phyloP scores from a whole-genome alignment of 2,797 vertebrate species.

The Nannoperca obscura region DNA sequence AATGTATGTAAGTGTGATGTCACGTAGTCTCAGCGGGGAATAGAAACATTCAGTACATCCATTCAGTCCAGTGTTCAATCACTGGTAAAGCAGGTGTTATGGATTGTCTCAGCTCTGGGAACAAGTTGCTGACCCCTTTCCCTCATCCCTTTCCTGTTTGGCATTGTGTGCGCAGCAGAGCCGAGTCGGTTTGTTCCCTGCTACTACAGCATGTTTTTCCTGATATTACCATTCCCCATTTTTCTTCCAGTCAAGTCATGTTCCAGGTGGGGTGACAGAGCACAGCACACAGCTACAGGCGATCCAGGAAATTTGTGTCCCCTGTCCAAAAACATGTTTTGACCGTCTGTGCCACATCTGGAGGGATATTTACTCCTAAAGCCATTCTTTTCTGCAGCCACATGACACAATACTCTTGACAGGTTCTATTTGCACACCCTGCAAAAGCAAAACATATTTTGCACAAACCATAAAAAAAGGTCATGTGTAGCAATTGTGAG shows the following conservation, averaged over 20 bases:
- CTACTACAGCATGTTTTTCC: constrained; percentile 82
- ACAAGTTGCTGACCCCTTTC: constrained; percentile 81
- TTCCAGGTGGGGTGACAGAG: constrained; percentile 82
- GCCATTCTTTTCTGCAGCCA: constrained; percentile 77
- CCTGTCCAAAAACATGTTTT: constrained; percentile 94
- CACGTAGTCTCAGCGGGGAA: constrained; percentile 48
- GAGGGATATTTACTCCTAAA: constrained; percentile 84
- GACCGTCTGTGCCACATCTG: constrained; percentile 86
- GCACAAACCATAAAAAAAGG: constrained; percentile 75
- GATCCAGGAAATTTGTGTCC: constrained; percentile 89
- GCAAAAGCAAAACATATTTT: constrained; percentile 84
- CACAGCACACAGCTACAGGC: constrained; percentile 73
- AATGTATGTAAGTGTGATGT: constrained; percentile 48
- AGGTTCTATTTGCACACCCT: constrained; percentile 75
- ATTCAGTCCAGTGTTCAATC: constrained; percentile 41
- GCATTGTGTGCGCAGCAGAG: constrained; percentile 60
- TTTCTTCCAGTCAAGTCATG: constrained; percentile 67
- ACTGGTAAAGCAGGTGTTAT: constrained; percentile 76
- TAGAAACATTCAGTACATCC: constrained; percentile 65
- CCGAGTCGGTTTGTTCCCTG: constrained; percentile 65
- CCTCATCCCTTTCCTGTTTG: constrained; percentile 85
- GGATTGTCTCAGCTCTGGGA: constrained; percentile 80
- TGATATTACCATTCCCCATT: constrained; percentile 60
- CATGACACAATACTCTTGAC: constrained; percentile 81
- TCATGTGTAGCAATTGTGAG: constrained; percentile 73